Evolutionary conservation across 2,888 invertebrate genomes (phyloP).

Genomic region (Digitonthophagus gazella): DNA sequence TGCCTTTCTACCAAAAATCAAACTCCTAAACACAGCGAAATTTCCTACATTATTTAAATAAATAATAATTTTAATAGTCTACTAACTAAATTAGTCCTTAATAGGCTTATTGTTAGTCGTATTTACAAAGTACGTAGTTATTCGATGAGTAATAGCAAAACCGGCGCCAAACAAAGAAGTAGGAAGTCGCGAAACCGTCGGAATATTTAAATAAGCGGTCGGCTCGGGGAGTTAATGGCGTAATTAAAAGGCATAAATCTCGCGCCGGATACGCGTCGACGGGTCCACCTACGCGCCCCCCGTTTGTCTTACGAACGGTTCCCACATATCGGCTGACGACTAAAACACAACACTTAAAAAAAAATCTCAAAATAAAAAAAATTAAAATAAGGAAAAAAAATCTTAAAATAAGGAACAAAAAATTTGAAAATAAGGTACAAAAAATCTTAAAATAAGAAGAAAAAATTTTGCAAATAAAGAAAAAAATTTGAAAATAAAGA

Average conservation of each 20-base stretch:
- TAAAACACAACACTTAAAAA: neutral
- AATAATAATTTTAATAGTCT: no score
- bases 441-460: no score
- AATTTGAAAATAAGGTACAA: constrained; percentile 3
- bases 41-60: no score
- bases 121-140: neutral
- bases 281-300: neutral
- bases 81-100: no score
- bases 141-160: neutral
- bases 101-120: no score
- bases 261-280: constrained; percentile 13
- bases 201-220: constrained; percentile 16
- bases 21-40: no score
- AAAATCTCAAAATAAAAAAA: neutral
- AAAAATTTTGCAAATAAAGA: no score
- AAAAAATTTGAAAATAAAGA: no score
- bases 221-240: neutral
- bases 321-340: neutral
- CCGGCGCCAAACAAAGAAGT: constrained; percentile 10
- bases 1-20: no score
- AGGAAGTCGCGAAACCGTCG: constrained; percentile 12
- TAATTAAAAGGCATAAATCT: constrained; percentile 22
- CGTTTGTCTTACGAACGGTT: neutral
- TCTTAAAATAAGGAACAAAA: no score
- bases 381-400: neutral